Percentiles rank a stretch among this genome's conserved stretches.
Evolutionary conservation across 2,888 invertebrate genomes (phyloP).

Genomic region (Thysanoteuthis rhombus): DNA sequence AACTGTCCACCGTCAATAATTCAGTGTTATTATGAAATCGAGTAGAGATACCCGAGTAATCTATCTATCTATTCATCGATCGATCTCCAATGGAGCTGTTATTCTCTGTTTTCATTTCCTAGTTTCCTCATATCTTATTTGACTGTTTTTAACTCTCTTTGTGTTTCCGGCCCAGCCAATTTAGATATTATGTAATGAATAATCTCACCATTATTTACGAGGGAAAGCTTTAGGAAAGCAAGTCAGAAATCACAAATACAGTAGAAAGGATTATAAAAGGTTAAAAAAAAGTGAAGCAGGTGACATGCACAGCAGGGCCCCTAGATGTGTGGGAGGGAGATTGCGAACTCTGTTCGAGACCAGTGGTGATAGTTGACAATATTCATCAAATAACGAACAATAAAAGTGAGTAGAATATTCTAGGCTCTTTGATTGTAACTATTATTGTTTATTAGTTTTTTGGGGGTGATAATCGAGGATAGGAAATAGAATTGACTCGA

Average conservation of each 20-base stretch:
- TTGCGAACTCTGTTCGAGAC: background rate
- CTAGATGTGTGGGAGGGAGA: background rate
- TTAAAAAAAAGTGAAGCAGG: background rate
- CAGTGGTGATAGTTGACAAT: background rate
- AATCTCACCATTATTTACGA: background rate
- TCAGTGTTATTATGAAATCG: too few relatives aligned
- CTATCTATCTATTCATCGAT: background rate
- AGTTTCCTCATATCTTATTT: too few relatives aligned
- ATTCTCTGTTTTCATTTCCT: too few relatives aligned
- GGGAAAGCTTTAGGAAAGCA: background rate
- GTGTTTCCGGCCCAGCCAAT: background rate
- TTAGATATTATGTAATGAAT: background rate
- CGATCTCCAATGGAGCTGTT: background rate
- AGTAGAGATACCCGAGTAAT: background rate
- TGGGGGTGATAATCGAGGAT: background rate
- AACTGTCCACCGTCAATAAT: too few relatives aligned
- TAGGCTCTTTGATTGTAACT: background rate
- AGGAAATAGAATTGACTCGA: background rate
- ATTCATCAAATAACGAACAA: background rate
- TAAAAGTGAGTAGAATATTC: background rate
- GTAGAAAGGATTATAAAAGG: background rate
- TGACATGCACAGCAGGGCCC: background rate
- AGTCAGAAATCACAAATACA: background rate
- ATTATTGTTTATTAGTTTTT: background rate
- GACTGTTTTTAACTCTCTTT: too few relatives aligned